Base-by-base conservation (phyloP, 2,113 vertebrate species). In the Lepidothrix coronata region DNA sequence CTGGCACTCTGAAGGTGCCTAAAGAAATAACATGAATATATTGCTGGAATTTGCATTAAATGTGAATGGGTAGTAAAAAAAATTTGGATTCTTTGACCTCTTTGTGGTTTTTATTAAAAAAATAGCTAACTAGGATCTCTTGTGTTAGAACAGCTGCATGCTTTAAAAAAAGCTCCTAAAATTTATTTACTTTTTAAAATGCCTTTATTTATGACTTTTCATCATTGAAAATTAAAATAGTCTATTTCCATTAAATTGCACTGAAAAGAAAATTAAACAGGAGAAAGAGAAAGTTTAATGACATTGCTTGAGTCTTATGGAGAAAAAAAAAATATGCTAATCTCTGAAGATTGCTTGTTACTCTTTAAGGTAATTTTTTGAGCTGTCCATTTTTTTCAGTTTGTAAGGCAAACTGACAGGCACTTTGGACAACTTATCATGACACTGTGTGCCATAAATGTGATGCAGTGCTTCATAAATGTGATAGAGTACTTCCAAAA, bases 401-500 rank as follows among this genome's bases (percentile, higher is more conserved):
- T 76, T 95, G 22, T 57, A 79, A 94, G 67, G 76, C 39, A 91
- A 96, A 51, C 91, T 97, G 65, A 96, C 95, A 97, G 95, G 96
- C 89, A 97, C 91, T 97, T 96, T 93, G 93, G 95, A 96, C 87
- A 96, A 95, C 95, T 97, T 96, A 91, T 85, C 52, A 55, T 93
- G 96, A 97, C 96, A 96, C 22, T 20, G 35, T 74, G 85, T 94
- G 90, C 93, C 82, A 95, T 97, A 97, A 97, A 97, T 17, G 61
- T 95, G 95, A 97, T 92, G 49, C 93, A 81, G 46, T 76, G 81
- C 92, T 95, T 91, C 90, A 96, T 98, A 96, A 98, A 97, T 30
- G 70, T 97, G 96, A 98, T 93, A 95, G 86, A 97, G 59, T 44
- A 68, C 71, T 97, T 97, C 66, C 94, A 93, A 97, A 98, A 96